These are phyloP conservation scores for Oryzaephilus surinamensis DNA, from an alignment of 1,140 invertebrate genomes.

Conservation along the genomic window DNA sequence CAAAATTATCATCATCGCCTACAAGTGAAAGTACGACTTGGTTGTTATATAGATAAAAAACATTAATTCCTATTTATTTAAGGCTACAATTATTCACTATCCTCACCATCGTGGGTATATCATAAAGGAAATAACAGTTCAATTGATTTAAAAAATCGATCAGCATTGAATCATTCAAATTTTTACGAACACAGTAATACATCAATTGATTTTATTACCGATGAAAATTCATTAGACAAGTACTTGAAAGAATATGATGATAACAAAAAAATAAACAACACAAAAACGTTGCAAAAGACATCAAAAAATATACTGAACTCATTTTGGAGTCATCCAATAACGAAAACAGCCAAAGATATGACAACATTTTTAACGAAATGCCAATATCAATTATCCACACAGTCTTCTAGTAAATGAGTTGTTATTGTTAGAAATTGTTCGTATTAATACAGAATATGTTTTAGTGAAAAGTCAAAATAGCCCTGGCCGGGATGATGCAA, in stretches of 20 bases:
- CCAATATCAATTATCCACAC: constrained; percentile 45
- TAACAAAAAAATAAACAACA: constrained; percentile 19
- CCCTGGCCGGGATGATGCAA: constrained; percentile 33
- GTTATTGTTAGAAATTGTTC: constrained; percentile 3
- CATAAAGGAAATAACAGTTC: constrained; percentile 13
- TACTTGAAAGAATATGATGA: constrained; percentile 34
- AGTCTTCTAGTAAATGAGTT: constrained; percentile 35
- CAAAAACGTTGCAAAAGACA: constrained; percentile 15
- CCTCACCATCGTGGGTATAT: constrained; percentile 26
- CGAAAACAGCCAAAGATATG: constrained; percentile 40
- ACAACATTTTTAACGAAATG: constrained; percentile 41
- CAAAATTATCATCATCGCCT: background rate
- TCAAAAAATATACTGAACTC: constrained; percentile 38
- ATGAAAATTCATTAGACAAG: constrained; percentile 36
- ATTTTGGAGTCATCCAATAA: constrained; percentile 48
- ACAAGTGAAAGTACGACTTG: too few species aligned
- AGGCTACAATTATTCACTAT: constrained; percentile 27
- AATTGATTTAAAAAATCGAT: constrained; percentile 9
- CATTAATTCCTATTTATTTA: constrained; percentile 7
- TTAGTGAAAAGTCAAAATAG: constrained; percentile 23
- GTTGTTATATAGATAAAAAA: background rate
- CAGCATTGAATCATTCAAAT: constrained; percentile 19
- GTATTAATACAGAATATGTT: constrained; percentile 5
- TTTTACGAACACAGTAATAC: constrained; percentile 26
- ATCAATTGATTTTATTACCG: constrained; percentile 36